A percentile compares a stretch with the other conserved stretches of the same genome.
phyloP scores from a whole-genome alignment of 1,140 invertebrate genomes.

The Zaprionus ghesquierei region DNA sequence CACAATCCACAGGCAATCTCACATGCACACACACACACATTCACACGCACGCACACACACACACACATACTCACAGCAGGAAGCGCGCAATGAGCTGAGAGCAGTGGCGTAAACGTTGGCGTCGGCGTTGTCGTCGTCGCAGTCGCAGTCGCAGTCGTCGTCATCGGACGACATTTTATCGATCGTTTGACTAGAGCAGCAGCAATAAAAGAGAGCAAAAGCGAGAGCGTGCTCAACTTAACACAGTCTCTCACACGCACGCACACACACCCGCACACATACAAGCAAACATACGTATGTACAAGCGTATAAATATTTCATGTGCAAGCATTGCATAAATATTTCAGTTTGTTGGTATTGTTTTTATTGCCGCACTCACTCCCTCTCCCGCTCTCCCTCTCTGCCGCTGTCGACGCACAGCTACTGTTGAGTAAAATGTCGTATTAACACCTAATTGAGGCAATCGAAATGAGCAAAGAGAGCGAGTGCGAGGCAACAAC shows the following conservation, averaged over 20 bases:
- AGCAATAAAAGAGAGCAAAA: slow-evolving; percentile 24
- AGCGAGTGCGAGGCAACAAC: slow-evolving; percentile 7
- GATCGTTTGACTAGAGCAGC: slow-evolving; percentile 50
- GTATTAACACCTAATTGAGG: slow-evolving; percentile 74
- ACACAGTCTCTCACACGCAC: neutral
- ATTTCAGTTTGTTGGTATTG: slow-evolving; percentile 46
- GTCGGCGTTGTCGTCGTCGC: no score
- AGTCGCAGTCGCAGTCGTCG: no score
- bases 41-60: neutral
- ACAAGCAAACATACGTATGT: slow-evolving; percentile 30
- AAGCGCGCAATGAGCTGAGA: slow-evolving; percentile 39
- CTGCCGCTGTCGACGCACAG: slow-evolving; percentile 18
- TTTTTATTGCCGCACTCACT: neutral
- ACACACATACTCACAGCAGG: slow-evolving; percentile 32
- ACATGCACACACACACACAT: neutral
- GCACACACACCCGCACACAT: slow-evolving; percentile 34
- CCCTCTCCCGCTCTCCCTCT: neutral
- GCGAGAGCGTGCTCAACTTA: slow-evolving; percentile 23
- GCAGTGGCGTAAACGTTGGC: slow-evolving; percentile 1
- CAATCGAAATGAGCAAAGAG: slow-evolving; percentile 39
- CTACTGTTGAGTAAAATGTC: slow-evolving; percentile 57
- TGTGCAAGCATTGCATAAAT: slow-evolving; percentile 64
- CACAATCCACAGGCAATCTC: slow-evolving; percentile 43
- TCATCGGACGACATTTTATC: slow-evolving; percentile 58
- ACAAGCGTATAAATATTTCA: slow-evolving; percentile 50